Evolutionary conservation across 2,797 vertebrate genomes (phyloP).

Genomic region (Pseudocheirus occidentalis): DNA sequence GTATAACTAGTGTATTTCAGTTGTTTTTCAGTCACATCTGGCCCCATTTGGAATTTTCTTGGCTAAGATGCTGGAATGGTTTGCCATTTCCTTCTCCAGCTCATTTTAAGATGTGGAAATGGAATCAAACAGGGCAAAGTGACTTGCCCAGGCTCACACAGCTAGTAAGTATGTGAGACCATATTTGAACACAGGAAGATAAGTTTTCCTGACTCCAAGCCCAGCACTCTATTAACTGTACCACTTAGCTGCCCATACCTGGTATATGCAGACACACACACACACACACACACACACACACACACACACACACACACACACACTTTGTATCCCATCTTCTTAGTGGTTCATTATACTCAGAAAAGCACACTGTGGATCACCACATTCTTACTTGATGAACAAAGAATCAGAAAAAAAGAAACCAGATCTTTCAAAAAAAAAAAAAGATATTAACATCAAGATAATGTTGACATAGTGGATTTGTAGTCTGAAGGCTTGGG

Average conservation of each 20-base stretch:
- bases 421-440: neutral
- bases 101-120: neutral
- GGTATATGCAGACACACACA: neutral
- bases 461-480: neutral
- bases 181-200: neutral
- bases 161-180: neutral
- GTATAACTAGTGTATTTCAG: neutral
- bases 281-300: neutral
- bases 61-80: neutral
- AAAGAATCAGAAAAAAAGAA: neutral
- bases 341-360: neutral
- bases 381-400: neutral
- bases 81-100: neutral
- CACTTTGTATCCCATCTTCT: neutral
- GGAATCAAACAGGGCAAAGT: neutral
- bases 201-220: neutral
- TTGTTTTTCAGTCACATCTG: neutral
- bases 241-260: neutral
- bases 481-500: neutral
- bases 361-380: conserved; percentile 17
- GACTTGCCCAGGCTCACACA: neutral
- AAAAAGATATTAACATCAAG: neutral
- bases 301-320: neutral
- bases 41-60: neutral
- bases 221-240: neutral